Conservation (phyloP, 2,113 vertebrate species). For the Willisornis vidua region DNA sequence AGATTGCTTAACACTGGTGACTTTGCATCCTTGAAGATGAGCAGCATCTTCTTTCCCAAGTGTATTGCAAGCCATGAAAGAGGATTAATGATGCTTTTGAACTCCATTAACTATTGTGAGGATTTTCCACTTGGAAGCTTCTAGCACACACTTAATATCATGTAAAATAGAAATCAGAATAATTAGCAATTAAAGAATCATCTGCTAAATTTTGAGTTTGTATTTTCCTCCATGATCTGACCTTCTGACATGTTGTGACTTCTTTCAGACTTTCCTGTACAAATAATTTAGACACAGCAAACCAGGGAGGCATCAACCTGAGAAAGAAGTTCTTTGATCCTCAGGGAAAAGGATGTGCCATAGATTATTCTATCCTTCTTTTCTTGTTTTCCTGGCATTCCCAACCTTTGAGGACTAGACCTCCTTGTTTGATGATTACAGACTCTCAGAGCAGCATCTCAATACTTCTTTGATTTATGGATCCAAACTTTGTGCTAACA, state of each 20-base stretch:
- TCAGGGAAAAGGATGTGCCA: fast-evolving
- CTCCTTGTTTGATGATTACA: neutral
- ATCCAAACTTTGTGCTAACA: slow-evolving; percentile 10
- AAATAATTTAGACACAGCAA: neutral
- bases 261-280: neutral
- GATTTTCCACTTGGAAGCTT: slow-evolving; percentile 29
- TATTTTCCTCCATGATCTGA: neutral
- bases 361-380: neutral
- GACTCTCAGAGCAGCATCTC: neutral
- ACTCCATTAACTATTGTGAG: neutral
- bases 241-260: neutral
- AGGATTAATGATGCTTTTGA: slow-evolving; percentile 29
- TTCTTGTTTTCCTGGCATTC: neutral
- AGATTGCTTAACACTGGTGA: neutral
- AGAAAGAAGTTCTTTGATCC: neutral
- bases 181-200: slow-evolving; percentile 28
- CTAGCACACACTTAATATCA: neutral
- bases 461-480: neutral
- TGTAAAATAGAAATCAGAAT: slow-evolving; percentile 8
- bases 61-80: neutral
- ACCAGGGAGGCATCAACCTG: neutral
- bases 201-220: neutral
- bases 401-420: neutral
- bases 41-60: neutral
- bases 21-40: neutral